Evolutionary conservation across 2,888 invertebrate genomes (phyloP).

Genomic region (Halictus ligatus): DNA sequence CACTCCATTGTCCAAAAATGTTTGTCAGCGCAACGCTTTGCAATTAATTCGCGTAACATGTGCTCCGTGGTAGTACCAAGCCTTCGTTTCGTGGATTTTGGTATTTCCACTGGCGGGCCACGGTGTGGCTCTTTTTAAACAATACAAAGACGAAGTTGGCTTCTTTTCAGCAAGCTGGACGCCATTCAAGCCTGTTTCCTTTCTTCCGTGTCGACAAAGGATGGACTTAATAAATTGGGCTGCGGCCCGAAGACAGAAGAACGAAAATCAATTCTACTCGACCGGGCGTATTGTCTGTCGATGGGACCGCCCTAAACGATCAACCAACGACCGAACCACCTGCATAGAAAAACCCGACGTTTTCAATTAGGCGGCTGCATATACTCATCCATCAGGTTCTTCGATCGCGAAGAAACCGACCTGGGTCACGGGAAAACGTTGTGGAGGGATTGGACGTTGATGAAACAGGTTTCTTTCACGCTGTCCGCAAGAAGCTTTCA

Average conservation of each 20-base stretch:
- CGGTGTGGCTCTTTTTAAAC: slow-evolving; percentile 24
- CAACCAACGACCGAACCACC: not conserved
- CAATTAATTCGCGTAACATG: not conserved
- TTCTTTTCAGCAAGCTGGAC: slow-evolving; percentile 22
- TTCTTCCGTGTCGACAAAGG: slow-evolving; percentile 34
- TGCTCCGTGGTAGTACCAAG: not conserved
- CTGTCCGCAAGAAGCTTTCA: not conserved
- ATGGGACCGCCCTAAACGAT: slow-evolving; percentile 19
- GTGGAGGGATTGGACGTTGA: not conserved
- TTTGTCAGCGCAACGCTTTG: not conserved
- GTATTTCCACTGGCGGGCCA: not conserved
- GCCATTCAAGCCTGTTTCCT: slow-evolving; percentile 27
- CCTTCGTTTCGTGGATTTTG: not conserved
- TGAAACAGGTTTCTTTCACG: not conserved
- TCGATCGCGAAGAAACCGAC: not conserved
- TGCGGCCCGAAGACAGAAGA: slow-evolving; percentile 22
- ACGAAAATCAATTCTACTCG: slow-evolving; percentile 42
- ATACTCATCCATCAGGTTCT: not conserved
- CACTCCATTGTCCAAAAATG: not conserved
- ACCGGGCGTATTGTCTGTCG: slow-evolving; percentile 31
- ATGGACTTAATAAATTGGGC: slow-evolving; percentile 50
- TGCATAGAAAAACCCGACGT: not conserved
- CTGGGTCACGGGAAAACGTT: not conserved
- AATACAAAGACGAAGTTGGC: slow-evolving; percentile 26
- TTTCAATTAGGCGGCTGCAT: not conserved